Evolutionary conservation across 2,888 invertebrate species (phyloP).

Genomic region (Ornithoptera priamus): DNA sequence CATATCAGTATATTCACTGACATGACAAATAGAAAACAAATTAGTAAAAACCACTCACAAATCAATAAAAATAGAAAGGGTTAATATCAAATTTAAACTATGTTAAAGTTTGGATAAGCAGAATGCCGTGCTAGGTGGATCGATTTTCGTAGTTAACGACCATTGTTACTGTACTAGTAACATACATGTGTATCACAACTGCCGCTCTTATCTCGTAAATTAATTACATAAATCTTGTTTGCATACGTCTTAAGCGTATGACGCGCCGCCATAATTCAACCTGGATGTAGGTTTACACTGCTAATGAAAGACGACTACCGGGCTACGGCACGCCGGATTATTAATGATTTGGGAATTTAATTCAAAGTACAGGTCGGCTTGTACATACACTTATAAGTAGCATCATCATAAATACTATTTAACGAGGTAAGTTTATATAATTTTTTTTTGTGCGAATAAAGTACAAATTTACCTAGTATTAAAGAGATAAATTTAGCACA

Average conservation of each 20-base stretch:
- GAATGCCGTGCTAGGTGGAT: neutral
- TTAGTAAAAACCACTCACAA: no score
- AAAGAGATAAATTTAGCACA: no score
- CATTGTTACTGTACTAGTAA: constrained; percentile 58
- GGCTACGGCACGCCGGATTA: constrained; percentile 32
- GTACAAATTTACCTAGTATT: no score
- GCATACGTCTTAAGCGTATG: constrained; percentile 78
- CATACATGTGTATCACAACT: constrained; percentile 58
- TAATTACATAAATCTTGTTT: constrained; percentile 81
- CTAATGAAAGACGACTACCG: constrained; percentile 70
- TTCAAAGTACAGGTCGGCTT: constrained; percentile 32
- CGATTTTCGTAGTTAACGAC: constrained; percentile 33
- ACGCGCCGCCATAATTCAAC: constrained; percentile 75
- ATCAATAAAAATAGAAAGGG: no score
- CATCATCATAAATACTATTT: no score
- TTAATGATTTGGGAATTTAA: constrained; percentile 25
- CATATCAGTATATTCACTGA: no score
- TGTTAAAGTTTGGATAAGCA: no score
- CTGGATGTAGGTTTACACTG: constrained; percentile 67
- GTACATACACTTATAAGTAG: constrained; percentile 12
- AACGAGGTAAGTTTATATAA: no score
- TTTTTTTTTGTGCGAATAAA: no score
- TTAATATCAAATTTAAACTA: no score
- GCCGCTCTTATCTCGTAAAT: constrained; percentile 77
- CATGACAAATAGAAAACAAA: no score